Evolutionary conservation across 1,140 invertebrate species (phyloP).

Genomic region (Mycetomoellerius zeteki): DNA sequence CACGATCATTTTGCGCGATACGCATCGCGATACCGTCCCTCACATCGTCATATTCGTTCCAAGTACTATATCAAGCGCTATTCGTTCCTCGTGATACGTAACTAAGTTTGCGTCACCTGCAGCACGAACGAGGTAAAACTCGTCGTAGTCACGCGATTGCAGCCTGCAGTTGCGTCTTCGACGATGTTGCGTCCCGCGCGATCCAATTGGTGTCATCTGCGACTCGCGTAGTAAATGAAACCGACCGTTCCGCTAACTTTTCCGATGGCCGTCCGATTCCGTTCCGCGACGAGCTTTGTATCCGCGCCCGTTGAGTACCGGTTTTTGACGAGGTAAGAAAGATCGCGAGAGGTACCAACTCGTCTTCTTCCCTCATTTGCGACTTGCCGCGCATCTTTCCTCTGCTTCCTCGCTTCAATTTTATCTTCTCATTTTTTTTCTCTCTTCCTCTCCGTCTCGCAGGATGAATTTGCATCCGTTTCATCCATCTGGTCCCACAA

Average conservation of each 20-base stretch:
- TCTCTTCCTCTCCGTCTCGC: neutral
- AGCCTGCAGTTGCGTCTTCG: neutral
- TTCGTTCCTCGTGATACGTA: conserved; percentile 42
- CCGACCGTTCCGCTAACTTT: conserved; percentile 28
- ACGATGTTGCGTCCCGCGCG: neutral
- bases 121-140: conserved; percentile 47
- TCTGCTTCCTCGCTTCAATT: conserved; percentile 15
- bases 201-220: conserved; percentile 51
- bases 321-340: conserved; percentile 22
- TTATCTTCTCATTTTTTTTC: neutral
- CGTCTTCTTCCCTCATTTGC: neutral
- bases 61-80: neutral
- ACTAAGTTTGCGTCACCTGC: conserved; percentile 54
- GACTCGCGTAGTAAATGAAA: conserved; percentile 28
- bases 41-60: conserved; percentile 15
- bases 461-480: conserved; percentile 29
- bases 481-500: conserved; percentile 24
- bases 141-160: conserved; percentile 50
- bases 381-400: neutral
- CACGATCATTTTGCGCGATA: conserved; percentile 38
- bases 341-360: neutral
- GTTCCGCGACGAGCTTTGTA: conserved; percentile 12
- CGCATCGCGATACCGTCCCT: neutral
- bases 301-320: conserved; percentile 34
- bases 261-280: conserved; percentile 21